Percentiles rank a stretch among this genome's conserved stretches.
Conservation (phyloP, 2,113 vertebrate species). For the Rhinoderma darwinii region DNA sequence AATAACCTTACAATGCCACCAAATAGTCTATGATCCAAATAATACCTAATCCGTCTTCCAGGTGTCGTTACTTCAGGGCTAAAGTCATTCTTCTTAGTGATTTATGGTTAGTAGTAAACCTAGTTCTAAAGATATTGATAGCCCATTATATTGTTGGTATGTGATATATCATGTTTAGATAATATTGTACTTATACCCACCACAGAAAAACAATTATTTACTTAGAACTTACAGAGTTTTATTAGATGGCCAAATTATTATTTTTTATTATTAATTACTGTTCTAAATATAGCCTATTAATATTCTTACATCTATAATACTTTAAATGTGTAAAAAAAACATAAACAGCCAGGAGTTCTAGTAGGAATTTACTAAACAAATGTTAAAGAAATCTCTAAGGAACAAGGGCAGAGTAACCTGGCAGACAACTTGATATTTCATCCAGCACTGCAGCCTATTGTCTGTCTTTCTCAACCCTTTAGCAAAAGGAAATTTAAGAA, state of each 20-base stretch:
- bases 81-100: background rate
- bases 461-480: constrained; percentile 23
- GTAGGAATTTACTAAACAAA: constrained; percentile 41
- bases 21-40: background rate
- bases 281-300: background rate
- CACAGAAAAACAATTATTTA: background rate
- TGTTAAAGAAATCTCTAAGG: constrained; percentile 14
- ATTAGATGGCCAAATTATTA: background rate
- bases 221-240: background rate
- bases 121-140: background rate
- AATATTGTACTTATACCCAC: background rate
- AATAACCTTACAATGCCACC: background rate
- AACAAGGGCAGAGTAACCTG: constrained; percentile 45
- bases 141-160: background rate
- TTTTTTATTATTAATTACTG: background rate
- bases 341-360: background rate
- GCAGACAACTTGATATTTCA: constrained; percentile 55
- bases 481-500: constrained; percentile 67
- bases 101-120: background rate
- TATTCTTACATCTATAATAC: background rate
- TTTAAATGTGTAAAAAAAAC: background rate
- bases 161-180: background rate
- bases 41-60: background rate
- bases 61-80: background rate
- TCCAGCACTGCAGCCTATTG: constrained; percentile 49